Percentiles rank a stretch among this genome's conserved stretches.
Evolutionary conservation across 1,140 invertebrate genomes (phyloP).

Genomic region (Euwallacea fornicatus): DNA sequence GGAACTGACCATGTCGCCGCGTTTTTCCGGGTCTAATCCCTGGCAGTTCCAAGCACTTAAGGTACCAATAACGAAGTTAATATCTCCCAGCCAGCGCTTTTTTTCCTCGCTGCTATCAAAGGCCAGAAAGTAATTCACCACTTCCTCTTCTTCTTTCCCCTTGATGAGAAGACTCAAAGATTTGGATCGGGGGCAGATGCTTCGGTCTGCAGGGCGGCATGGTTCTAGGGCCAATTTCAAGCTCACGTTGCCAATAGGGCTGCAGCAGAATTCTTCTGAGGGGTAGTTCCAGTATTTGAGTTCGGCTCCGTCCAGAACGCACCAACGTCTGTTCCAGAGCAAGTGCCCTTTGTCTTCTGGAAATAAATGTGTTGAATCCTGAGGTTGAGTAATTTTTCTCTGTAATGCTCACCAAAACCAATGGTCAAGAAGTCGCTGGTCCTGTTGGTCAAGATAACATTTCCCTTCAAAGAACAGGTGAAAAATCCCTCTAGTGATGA

Average conservation of each 20-base stretch:
- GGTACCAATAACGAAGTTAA: slow-evolving; percentile 51
- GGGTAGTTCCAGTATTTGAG: slow-evolving; percentile 57
- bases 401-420: slow-evolving; percentile 37
- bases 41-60: slow-evolving; percentile 21
- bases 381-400: background rate
- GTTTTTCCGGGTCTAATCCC: background rate
- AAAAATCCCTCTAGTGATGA: slow-evolving; percentile 48
- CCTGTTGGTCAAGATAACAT: slow-evolving; percentile 43
- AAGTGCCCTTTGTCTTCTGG: slow-evolving; percentile 34
- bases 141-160: slow-evolving; percentile 35
- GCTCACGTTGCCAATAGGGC: slow-evolving; percentile 50
- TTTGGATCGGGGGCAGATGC: slow-evolving; percentile 52
- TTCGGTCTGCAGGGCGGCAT: slow-evolving; percentile 46
- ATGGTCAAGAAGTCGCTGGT: slow-evolving; percentile 54
- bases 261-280: slow-evolving; percentile 44
- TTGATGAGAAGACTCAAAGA: slow-evolving; percentile 49
- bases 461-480: slow-evolving; percentile 45
- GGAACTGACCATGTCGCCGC: slow-evolving; percentile 1
- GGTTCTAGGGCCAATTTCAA: slow-evolving; percentile 47
- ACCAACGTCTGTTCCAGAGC: slow-evolving; percentile 55
- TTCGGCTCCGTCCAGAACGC: slow-evolving; percentile 47
- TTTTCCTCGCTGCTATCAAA: slow-evolving; percentile 51
- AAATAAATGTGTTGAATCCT: slow-evolving; percentile 6
- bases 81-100: slow-evolving; percentile 50
- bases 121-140: slow-evolving; percentile 46